A percentile compares a stretch with the other conserved stretches of the same genome.
These are phyloP conservation scores for Trissolcus basalis DNA, from an alignment of 1,140 invertebrate genomes.

Conservation along the genomic window DNA sequence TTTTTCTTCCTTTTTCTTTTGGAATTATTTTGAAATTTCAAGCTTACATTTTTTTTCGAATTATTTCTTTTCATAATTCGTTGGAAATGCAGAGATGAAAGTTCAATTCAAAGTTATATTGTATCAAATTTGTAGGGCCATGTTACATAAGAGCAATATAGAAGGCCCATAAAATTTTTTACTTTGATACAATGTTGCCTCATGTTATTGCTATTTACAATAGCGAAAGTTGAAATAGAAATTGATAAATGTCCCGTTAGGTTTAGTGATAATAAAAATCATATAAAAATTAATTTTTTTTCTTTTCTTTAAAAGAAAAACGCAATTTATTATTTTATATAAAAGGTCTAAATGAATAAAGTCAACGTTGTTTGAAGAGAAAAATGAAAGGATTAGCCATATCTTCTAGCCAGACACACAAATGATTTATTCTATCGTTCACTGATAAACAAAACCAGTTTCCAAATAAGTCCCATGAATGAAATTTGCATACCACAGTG, in stretches of 20 bases:
- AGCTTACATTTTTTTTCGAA: too few species aligned
- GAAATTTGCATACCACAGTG: neutral
- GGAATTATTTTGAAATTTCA: too few species aligned
- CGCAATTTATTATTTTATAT: too few species aligned
- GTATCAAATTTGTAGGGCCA: too few species aligned
- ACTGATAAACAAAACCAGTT: slow-evolving; percentile 29
- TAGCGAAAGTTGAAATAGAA: neutral
- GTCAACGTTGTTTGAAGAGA: neutral
- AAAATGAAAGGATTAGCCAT: neutral
- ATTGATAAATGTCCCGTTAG: neutral
- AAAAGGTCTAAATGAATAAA: neutral
- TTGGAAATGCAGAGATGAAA: too few species aligned
- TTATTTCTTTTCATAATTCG: too few species aligned
- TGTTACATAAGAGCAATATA: slow-evolving; percentile 2
- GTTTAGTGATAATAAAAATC: neutral
- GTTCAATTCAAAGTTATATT: too few species aligned
- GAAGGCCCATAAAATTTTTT: slow-evolving; percentile 4
- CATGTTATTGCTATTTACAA: neutral
- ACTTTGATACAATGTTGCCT: neutral
- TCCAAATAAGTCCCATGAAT: slow-evolving; percentile 21
- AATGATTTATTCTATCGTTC: slow-evolving; percentile 1
- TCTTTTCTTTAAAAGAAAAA: neutral
- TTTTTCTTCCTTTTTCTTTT: too few species aligned
- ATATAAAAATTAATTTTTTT: neutral
- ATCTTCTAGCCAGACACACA: neutral